A percentile compares a stretch with the other conserved stretches of the same genome.
Conservation (phyloP, 2,888 invertebrate genomes). For the Epinotia demarniana region DNA sequence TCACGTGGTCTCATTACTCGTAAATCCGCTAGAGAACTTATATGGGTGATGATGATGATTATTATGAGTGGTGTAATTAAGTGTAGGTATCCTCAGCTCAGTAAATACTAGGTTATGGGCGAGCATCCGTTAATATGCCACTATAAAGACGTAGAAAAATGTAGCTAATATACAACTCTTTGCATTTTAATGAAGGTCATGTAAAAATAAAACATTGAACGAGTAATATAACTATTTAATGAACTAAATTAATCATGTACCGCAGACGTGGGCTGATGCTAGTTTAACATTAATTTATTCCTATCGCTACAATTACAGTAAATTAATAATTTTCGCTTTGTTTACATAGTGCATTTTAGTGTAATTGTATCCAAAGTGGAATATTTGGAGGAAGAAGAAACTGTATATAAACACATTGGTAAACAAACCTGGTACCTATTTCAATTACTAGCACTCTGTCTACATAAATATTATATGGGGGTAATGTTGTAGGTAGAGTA, state of each 20-base stretch:
- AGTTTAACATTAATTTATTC: background rate
- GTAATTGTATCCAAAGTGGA: too few species aligned
- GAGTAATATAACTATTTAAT: constrained; percentile 11
- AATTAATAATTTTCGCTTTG: too few species aligned
- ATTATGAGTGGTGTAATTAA: constrained; percentile 5
- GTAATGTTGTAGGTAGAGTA: too few species aligned
- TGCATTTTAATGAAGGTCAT: constrained; percentile 31
- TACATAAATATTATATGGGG: too few species aligned
- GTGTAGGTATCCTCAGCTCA: background rate
- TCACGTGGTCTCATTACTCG: too few species aligned
- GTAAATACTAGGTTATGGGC: background rate
- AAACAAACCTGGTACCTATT: too few species aligned
- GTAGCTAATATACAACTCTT: constrained; percentile 37
- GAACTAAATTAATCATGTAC: constrained; percentile 23
- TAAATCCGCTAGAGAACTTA: too few species aligned
- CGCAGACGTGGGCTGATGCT: constrained; percentile 3
- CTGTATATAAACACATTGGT: too few species aligned
- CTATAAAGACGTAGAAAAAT: constrained; percentile 32
- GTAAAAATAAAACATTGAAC: constrained; percentile 20
- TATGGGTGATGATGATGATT: background rate
- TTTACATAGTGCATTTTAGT: too few species aligned
- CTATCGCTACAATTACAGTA: too few species aligned
- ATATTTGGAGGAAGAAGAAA: too few species aligned
- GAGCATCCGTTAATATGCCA: constrained; percentile 13
- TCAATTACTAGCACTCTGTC: too few species aligned